Evolutionary conservation across 2,888 invertebrate species (phyloP), one percentile per base, ranked within the genome.

Genomic region (Drosophila infuscata): DNA sequence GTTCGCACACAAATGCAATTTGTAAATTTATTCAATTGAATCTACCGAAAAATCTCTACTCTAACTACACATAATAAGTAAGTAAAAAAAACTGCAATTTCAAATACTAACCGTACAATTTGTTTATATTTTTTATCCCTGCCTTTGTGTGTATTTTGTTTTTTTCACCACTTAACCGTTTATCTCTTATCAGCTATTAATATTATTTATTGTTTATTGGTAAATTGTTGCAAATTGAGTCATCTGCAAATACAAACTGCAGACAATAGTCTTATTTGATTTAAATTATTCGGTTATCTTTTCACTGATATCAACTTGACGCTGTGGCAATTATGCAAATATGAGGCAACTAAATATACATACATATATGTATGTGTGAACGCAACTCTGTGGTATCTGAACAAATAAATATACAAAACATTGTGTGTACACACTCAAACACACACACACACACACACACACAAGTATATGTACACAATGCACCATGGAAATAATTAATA

Each of bases 1-100:
- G 51, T 68, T 62, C 66, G 62, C 61, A 67, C 65, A 70, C 73
- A 62, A 83, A 84, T 70, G 76, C 83, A 71, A 83, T 86, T 83
- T 80, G 69, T 82, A 70, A 81, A 67, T 72, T 69, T 81, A 79
- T 61, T 66, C 46, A 38, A 68, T 68, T 68, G 38, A 49, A 70
- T 57, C n/a, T 17, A 58, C 43, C 29, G 49, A 68, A 57, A 51
- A 70, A 35, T 70, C 36, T 70, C 36, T 25, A 32, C 57, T 51
- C 32, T 11, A 54, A 36, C 69, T 6, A 35, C 70, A 41, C 70
- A 36, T 41, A 25, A 54, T 51, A 62, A 74, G 59, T 74, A 76
- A 76, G 75, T 79, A 65, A 54, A 53, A 53, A 25, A 35, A 25
- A 36, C 15, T 36, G 12, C 25, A 15, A n/a, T 57, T 35, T 41